These are phyloP conservation scores for Tromatobia lineatoria DNA, from an alignment of 2,888 invertebrate species.

Conservation along the genomic window DNA sequence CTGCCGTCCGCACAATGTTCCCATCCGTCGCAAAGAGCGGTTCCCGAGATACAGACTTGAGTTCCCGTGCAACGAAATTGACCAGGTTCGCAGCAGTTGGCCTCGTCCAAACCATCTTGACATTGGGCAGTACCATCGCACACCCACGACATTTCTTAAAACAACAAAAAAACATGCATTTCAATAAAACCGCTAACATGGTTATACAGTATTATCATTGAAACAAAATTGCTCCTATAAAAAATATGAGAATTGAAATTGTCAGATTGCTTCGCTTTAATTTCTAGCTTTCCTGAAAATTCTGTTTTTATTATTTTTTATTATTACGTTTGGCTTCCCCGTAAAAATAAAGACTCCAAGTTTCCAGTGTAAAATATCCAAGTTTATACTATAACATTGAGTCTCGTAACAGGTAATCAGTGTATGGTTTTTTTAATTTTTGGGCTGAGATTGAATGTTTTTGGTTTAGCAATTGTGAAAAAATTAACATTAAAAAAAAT, in stretches of 20 bases:
- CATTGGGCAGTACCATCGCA: constrained; percentile 90
- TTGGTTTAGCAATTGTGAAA: too few relatives aligned
- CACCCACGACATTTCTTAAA: constrained; percentile 85
- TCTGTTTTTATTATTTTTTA: too few relatives aligned
- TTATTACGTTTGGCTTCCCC: too few relatives aligned
- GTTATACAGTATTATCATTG: not conserved
- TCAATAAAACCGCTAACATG: not conserved
- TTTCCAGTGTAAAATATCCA: too few relatives aligned
- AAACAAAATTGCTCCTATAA: not conserved
- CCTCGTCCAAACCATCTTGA: constrained; percentile 90
- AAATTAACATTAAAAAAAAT: too few relatives aligned
- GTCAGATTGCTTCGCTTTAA: too few relatives aligned
- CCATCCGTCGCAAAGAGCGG: constrained; percentile 91
- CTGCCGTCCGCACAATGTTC: constrained; percentile 93
- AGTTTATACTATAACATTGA: too few relatives aligned
- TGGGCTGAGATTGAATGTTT: too few relatives aligned
- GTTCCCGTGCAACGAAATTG: constrained; percentile 91
- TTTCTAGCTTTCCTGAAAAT: too few relatives aligned
- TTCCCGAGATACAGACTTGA: constrained; percentile 90
- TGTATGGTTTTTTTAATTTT: too few relatives aligned
- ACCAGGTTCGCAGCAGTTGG: constrained; percentile 88
- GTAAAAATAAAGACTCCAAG: too few relatives aligned
- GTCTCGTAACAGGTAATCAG: too few relatives aligned
- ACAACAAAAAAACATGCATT: constrained; percentile 17
- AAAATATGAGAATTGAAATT: not conserved